A percentile compares a stretch with the other conserved stretches of the same genome.
These are phyloP conservation scores for Cynopterus sphinx DNA, from an alignment of 2,797 vertebrate genomes.

Conservation along the genomic window DNA sequence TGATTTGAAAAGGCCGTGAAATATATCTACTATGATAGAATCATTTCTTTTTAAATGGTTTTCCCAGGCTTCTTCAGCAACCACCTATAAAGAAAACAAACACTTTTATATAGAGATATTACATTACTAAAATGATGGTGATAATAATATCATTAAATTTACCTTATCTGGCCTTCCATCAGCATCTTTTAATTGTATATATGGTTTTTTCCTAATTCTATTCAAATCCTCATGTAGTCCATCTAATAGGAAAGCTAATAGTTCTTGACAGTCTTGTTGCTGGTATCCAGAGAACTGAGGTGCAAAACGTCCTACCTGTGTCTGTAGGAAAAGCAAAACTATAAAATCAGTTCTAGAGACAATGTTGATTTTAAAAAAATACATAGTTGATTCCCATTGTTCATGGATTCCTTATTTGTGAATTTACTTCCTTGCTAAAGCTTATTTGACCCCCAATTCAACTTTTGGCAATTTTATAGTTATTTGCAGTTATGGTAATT, in stretches of 20 bases:
- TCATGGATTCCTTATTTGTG: not conserved
- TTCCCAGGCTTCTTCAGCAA: constrained; percentile 99
- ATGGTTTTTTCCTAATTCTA: constrained; percentile 98
- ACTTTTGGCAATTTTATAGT: not conserved
- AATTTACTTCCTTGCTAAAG: constrained; percentile 26
- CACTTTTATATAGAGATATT: constrained; percentile 33
- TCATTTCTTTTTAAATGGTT: constrained; percentile 98
- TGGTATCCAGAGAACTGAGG: constrained; percentile 99
- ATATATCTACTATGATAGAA: constrained; percentile 99
- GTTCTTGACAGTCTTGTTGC: constrained; percentile 98
- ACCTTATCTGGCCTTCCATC: constrained; percentile 97
- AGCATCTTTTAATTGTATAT: constrained; percentile 97
- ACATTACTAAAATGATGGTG: constrained; percentile 25
- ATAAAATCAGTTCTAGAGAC: not conserved
- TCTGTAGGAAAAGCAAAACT: constrained; percentile 84
- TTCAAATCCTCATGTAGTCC: constrained; percentile 98
- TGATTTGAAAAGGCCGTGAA: constrained; percentile 99
- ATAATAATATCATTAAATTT: constrained; percentile 18
- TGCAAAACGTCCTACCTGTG: constrained; percentile 97
- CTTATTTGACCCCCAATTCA: constrained; percentile 20
- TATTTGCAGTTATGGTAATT: not conserved
- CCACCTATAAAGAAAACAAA: constrained; percentile 88
- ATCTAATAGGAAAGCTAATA: constrained; percentile 97
- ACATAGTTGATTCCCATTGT: not conserved
- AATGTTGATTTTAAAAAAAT: not conserved